Evolutionary conservation across 2,113 vertebrate genomes (phyloP).

Genomic region (Entomyzon cyanotis): DNA sequence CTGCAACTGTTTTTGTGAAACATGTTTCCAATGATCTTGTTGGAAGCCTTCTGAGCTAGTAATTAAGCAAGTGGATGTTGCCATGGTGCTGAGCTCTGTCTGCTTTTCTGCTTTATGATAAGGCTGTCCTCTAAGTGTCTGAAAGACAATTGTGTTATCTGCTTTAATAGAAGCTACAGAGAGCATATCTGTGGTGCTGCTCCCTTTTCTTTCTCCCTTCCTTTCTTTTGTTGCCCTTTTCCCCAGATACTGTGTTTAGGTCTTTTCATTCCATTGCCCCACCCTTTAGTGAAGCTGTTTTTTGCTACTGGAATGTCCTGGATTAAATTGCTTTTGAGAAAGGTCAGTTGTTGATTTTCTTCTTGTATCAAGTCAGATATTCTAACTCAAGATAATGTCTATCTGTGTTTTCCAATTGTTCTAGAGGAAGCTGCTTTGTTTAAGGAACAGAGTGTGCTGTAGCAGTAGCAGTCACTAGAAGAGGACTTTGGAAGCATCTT

Average conservation of each 20-base stretch:
- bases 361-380: background rate
- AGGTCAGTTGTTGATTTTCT: conserved; percentile 2
- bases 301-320: background rate
- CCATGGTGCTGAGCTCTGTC: conserved; percentile 11
- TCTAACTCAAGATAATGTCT: background rate
- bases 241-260: background rate
- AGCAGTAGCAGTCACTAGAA: background rate
- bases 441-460: background rate
- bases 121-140: background rate
- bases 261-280: background rate
- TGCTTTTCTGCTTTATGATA: conserved; percentile 9
- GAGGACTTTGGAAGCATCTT: background rate
- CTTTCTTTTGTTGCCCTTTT: background rate
- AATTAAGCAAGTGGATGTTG: conserved; percentile 22
- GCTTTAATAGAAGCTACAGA: background rate
- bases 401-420: background rate
- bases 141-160: background rate
- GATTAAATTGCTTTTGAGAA: background rate
- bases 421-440: background rate
- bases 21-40: background rate
- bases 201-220: background rate
- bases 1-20: background rate
- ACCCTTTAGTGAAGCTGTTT: background rate
- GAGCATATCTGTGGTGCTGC: background rate
- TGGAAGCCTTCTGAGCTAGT: background rate